phyloP scores from a whole-genome alignment of 2,797 vertebrate species.

The Chanos chanos region DNA sequence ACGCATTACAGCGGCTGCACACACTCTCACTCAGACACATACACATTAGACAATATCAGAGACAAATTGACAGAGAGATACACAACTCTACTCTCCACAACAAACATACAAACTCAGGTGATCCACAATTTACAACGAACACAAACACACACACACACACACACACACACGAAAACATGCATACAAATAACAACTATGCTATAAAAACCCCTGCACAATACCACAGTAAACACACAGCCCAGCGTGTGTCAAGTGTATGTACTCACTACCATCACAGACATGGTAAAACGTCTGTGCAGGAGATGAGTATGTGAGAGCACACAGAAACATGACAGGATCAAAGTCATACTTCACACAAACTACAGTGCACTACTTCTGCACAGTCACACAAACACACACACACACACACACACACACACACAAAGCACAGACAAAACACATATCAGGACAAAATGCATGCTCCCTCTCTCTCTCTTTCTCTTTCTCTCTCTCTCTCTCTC shows the following conservation, averaged over 20 bases:
- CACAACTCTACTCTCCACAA: neutral
- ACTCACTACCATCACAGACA: neutral
- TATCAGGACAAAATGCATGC: neutral
- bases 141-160: neutral
- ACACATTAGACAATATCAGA: constrained; percentile 49
- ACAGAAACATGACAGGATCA: constrained; percentile 30
- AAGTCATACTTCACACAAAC: no score
- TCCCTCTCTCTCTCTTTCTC: neutral
- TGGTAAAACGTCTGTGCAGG: neutral
- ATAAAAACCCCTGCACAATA: neutral
- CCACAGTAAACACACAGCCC: no score
- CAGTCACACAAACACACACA: constrained; percentile 10
- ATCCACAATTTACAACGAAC: neutral
- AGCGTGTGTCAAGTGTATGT: no score
- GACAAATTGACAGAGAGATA: constrained; percentile 7
- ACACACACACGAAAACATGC: neutral
- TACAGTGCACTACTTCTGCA: no score
- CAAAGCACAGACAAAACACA: constrained; percentile 27
- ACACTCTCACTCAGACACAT: constrained; percentile 27
- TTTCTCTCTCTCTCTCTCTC: constrained; percentile 38
- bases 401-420: constrained; percentile 33
- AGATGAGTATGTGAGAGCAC: neutral
- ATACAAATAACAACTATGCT: no score
- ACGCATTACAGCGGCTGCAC: constrained; percentile 66
- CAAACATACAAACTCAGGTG: neutral